phyloP scores from a whole-genome alignment of 2,888 invertebrate genomes.

The Steinernema hermaphroditum region DNA sequence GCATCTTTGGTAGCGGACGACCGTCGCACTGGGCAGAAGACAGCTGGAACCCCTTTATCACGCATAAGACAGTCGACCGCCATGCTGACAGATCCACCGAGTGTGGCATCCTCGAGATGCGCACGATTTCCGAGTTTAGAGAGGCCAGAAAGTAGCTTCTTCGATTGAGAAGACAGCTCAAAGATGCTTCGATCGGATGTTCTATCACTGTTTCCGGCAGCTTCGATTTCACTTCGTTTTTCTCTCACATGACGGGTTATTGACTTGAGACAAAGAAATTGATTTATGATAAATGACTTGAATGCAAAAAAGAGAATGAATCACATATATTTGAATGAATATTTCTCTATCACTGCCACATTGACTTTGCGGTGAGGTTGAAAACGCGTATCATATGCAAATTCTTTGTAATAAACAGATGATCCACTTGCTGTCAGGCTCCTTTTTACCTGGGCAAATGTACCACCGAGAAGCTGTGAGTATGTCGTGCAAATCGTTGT shows the following conservation, averaged over 20 bases:
- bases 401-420: too few relatives aligned
- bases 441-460: too few relatives aligned
- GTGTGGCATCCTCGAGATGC: constrained; percentile 43
- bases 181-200: background rate
- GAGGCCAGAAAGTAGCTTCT: background rate
- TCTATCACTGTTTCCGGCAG: background rate
- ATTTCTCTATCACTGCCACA: too few relatives aligned
- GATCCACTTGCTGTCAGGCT: too few relatives aligned
- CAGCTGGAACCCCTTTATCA: constrained; percentile 56
- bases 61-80: constrained; percentile 40
- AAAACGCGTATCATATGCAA: too few relatives aligned
- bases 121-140: constrained; percentile 9
- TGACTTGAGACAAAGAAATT: too few relatives aligned
- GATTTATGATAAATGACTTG: too few relatives aligned
- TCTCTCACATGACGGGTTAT: background rate
- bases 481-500: too few relatives aligned
- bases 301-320: too few relatives aligned
- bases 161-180: background rate
- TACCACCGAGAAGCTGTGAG: too few relatives aligned
- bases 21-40: constrained; percentile 55
- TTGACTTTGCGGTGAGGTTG: too few relatives aligned
- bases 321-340: too few relatives aligned
- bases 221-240: background rate
- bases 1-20: constrained; percentile 55
- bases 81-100: constrained; percentile 31